phyloP scores from a whole-genome alignment of 1,140 invertebrate genomes.

The Sycophila sp. region DNA sequence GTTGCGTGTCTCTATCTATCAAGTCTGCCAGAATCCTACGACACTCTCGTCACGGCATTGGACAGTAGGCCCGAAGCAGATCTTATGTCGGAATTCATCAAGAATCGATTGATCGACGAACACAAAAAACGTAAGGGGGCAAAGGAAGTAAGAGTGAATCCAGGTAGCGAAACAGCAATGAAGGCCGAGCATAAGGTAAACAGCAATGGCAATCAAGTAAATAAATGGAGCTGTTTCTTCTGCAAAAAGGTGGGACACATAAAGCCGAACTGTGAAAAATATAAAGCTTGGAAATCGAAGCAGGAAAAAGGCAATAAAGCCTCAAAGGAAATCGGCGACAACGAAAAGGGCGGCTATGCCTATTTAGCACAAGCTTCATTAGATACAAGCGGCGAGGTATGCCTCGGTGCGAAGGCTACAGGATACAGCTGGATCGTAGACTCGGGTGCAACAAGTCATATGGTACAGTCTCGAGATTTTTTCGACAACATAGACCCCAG shows the following conservation, averaged over 20 bases:
- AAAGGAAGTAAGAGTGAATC: background rate
- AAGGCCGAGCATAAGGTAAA: background rate
- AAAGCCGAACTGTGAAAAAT: slow-evolving; percentile 2
- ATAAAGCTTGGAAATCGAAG: background rate
- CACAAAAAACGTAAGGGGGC: slow-evolving; percentile 19
- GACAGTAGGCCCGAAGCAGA: slow-evolving; percentile 35
- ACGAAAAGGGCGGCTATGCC: background rate
- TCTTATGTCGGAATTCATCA: slow-evolving; percentile 26
- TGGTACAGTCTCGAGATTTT: slow-evolving; percentile 36
- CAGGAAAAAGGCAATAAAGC: slow-evolving; percentile 17
- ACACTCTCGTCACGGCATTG: background rate
- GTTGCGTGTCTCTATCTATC: background rate
- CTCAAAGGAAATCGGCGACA: background rate
- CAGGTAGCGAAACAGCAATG: background rate
- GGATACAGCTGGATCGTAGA: slow-evolving; percentile 9
- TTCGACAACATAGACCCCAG: slow-evolving; percentile 27
- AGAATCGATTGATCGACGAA: slow-evolving; percentile 34
- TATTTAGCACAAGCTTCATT: background rate
- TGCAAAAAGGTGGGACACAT: slow-evolving; percentile 1
- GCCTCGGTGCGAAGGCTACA: slow-evolving; percentile 25
- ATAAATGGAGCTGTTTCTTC: background rate
- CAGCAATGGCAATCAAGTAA: background rate
- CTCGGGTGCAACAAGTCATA: slow-evolving; percentile 36
- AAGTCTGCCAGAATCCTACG: slow-evolving; percentile 1
- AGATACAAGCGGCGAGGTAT: slow-evolving; percentile 3